Evolutionary conservation across 2,888 invertebrate genomes (phyloP).

Genomic region (Tetrapedia diversipes): DNA sequence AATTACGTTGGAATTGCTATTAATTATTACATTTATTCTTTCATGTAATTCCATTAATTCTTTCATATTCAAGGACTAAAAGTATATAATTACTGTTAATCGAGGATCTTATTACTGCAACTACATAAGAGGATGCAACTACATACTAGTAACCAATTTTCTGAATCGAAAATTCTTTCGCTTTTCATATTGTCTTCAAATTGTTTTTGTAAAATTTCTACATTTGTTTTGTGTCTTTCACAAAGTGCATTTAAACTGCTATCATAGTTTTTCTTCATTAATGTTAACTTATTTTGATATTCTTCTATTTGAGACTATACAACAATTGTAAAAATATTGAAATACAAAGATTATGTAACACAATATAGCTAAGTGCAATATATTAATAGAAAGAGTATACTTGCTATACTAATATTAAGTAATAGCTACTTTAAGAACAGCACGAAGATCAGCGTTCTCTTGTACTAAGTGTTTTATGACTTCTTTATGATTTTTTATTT

Average conservation of each 20-base stretch:
- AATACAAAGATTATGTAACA: not conserved
- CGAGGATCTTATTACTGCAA: not conserved
- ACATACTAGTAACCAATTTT: slow-evolving; percentile 68
- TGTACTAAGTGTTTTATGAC: slow-evolving; percentile 54
- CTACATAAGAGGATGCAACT: not conserved
- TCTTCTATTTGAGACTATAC: slow-evolving; percentile 46
- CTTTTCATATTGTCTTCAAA: slow-evolving; percentile 66
- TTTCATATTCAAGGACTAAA: slow-evolving; percentile 67
- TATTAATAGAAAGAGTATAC: not conserved
- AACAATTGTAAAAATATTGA: slow-evolving; percentile 20
- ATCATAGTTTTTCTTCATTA: slow-evolving; percentile 71
- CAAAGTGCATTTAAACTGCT: slow-evolving; percentile 61
- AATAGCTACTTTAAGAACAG: slow-evolving; percentile 53
- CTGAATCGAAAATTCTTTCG: slow-evolving; percentile 65
- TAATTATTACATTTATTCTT: slow-evolving; percentile 56
- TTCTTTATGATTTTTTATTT: slow-evolving; percentile 62
- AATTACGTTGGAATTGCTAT: slow-evolving; percentile 26
- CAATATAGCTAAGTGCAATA: not conserved
- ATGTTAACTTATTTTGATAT: slow-evolving; percentile 58
- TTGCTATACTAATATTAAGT: slow-evolving; percentile 8
- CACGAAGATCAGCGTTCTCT: slow-evolving; percentile 61
- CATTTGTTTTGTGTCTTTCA: slow-evolving; percentile 70
- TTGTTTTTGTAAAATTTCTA: slow-evolving; percentile 68
- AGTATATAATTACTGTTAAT: slow-evolving; percentile 8
- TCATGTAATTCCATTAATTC: slow-evolving; percentile 67